Percentiles rank a stretch among this genome's conserved stretches.
Evolutionary conservation across 2,888 invertebrate species (phyloP).

Genomic region (Apamea monoglypha): DNA sequence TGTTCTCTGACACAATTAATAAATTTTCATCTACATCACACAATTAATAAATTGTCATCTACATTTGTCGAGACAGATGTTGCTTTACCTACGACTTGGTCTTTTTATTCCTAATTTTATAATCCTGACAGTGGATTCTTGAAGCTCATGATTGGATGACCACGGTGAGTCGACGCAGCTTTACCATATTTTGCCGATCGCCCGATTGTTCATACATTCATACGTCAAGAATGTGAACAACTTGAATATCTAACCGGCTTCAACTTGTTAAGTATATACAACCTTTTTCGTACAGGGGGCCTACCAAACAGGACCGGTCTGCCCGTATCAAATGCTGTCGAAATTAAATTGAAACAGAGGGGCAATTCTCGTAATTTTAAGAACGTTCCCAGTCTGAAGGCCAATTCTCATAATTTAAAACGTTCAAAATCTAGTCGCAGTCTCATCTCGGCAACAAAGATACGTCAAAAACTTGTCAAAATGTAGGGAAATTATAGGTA

Average conservation of each 20-base stretch:
- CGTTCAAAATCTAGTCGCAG: too few species aligned
- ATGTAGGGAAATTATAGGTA: too few species aligned
- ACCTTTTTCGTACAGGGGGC: conserved; percentile 20
- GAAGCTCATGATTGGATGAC: neutral
- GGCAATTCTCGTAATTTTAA: too few species aligned
- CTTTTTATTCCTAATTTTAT: neutral
- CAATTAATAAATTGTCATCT: neutral
- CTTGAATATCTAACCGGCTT: conserved; percentile 13
- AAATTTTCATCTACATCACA: too few species aligned
- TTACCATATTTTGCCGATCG: neutral
- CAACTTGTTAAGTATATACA: neutral
- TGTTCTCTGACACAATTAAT: neutral
- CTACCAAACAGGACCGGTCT: conserved; percentile 30
- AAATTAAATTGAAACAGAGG: conserved; percentile 33
- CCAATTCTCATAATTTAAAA: too few species aligned
- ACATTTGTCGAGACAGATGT: neutral
- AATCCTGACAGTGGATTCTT: neutral
- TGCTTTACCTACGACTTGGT: neutral
- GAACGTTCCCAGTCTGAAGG: too few species aligned
- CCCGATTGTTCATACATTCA: neutral
- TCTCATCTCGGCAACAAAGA: too few species aligned
- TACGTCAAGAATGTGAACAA: conserved; percentile 21
- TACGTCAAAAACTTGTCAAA: too few species aligned
- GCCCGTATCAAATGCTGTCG: conserved; percentile 24
- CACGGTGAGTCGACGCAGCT: neutral